These are phyloP conservation scores for Melanogrammus aeglefinus DNA, from an alignment of 2,797 vertebrate species.

Conservation along the genomic window DNA sequence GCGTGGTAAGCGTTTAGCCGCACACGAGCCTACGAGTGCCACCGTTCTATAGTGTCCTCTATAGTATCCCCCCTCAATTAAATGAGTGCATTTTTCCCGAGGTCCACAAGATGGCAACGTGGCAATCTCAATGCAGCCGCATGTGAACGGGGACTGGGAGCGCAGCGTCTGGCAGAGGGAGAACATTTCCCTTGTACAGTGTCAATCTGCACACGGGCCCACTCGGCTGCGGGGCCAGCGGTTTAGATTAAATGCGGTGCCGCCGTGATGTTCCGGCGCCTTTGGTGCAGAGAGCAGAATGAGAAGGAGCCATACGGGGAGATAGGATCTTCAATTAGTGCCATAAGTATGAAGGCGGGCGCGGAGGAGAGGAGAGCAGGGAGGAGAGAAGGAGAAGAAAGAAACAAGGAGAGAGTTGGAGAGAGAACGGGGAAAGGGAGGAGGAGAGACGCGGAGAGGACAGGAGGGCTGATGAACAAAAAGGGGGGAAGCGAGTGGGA, in stretches of 20 bases:
- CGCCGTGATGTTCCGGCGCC: slow-evolving; percentile 33
- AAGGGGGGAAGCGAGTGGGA: slow-evolving; percentile 19
- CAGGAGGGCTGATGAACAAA: background rate
- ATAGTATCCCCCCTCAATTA: slow-evolving; percentile 19
- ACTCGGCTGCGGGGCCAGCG: slow-evolving; percentile 61
- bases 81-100: slow-evolving; percentile 53
- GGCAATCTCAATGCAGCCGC: slow-evolving; percentile 55
- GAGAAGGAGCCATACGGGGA: slow-evolving; percentile 35
- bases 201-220: slow-evolving; percentile 53
- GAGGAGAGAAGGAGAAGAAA: slow-evolving; percentile 1
- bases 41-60: slow-evolving; percentile 20
- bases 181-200: slow-evolving; percentile 43
- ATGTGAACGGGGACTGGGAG: slow-evolving; percentile 26
- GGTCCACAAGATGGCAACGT: slow-evolving; percentile 77
- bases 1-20: slow-evolving; percentile 34
- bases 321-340: slow-evolving; percentile 36
- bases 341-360: slow-evolving; percentile 9
- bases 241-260: slow-evolving; percentile 48
- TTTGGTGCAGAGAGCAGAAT: slow-evolving; percentile 28
- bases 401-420: slow-evolving; percentile 14
- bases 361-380: background rate
- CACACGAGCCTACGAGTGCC: slow-evolving; percentile 18
- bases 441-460: background rate
- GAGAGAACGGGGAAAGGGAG: too few species aligned
- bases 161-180: slow-evolving; percentile 34